Base-by-base conservation (phyloP, 2,797 vertebrate species). In the Acipenser ruthenus region DNA sequence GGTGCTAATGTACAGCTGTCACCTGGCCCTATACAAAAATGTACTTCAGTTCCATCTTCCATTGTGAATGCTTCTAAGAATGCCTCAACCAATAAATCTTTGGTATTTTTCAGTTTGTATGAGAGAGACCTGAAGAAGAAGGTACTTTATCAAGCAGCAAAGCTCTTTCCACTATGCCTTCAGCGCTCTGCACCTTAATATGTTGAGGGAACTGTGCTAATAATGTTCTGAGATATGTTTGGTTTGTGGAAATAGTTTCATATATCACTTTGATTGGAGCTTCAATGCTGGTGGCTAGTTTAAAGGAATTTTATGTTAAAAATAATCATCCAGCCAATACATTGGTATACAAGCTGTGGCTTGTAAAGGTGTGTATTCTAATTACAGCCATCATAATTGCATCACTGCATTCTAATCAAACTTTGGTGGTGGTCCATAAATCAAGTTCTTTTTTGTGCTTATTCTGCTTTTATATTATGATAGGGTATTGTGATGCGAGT, bases 141-240 rank as follows among this genome's bases (percentile, higher is more conserved):
- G 76, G 79, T 84, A 87, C 85, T 91, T 86, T 78, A 90, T 91
- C 90, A 90, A 80, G 0, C 63, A 68, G 82, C 82, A 86, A 82
- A 69, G 82, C 77, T 81, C 75, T 78, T 79, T 78, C 75, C 75
- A 65, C 83, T 81, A 79, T 74, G 86, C 88, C 89, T 81, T 87
- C 83, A 88, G 86, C 85, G 71, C 77, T 83, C 75, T 77, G 74
- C 70, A 75, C 86, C 85, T 84, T 87, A 86, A 89, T 89, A 86
- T 80, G 70, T 80, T 80, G 80, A 82, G 81, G 84, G 86, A 86
- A 86, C 85, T 84, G 82, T 74, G 82, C 87, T 89, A 85, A 88
- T 89, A 88, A 89, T 89, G 89, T 89, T 90, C 85, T 81, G 75
- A 76, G 85, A 87, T 84, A 82, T 90, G 88, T 90, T 91, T 90